phyloP scores from a whole-genome alignment of 2,113 vertebrate genomes.

The Apodemus sylvaticus region DNA sequence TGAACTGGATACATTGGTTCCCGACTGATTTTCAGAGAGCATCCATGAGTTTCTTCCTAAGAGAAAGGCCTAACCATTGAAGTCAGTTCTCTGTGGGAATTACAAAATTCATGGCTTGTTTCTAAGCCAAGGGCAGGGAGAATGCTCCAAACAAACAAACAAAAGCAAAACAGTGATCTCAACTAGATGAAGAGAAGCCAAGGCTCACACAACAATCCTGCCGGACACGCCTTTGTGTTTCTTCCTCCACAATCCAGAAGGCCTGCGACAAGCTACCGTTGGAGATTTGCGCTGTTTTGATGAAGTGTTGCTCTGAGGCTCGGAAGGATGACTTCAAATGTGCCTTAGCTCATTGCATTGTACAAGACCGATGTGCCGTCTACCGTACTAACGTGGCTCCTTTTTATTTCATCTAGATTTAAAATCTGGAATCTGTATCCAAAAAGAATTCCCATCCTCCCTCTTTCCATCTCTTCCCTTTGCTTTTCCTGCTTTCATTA shows the following conservation, averaged over 20 bases:
- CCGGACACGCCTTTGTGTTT: constrained; percentile 84
- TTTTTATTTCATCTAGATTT: constrained; percentile 4
- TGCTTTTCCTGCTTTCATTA: too few species aligned
- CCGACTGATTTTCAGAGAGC: neutral
- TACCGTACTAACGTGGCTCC: neutral
- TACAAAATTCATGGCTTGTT: constrained; percentile 18
- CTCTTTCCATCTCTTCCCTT: neutral
- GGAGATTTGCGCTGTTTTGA: constrained; percentile 36
- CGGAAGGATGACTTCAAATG: neutral
- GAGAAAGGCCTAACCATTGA: neutral
- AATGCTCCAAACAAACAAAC: constrained; percentile 76
- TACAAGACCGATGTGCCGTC: neutral
- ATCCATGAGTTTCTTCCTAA: constrained; percentile 2
- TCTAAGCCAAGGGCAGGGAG: constrained; percentile 71
- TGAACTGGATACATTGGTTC: neutral
- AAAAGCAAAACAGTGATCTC: constrained; percentile 80
- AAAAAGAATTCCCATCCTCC: neutral
- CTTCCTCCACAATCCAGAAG: constrained; percentile 65
- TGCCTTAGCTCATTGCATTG: neutral
- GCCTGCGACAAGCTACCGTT: constrained; percentile 40
- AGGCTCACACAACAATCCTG: constrained; percentile 73
- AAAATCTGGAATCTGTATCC: neutral
- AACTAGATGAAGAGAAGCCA: constrained; percentile 83
- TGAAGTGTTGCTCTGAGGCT: constrained; percentile 47
- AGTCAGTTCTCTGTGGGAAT: constrained; percentile 38